Evolutionary conservation across 2,888 invertebrate species (phyloP).

Genomic region (Drosophila borealis): DNA sequence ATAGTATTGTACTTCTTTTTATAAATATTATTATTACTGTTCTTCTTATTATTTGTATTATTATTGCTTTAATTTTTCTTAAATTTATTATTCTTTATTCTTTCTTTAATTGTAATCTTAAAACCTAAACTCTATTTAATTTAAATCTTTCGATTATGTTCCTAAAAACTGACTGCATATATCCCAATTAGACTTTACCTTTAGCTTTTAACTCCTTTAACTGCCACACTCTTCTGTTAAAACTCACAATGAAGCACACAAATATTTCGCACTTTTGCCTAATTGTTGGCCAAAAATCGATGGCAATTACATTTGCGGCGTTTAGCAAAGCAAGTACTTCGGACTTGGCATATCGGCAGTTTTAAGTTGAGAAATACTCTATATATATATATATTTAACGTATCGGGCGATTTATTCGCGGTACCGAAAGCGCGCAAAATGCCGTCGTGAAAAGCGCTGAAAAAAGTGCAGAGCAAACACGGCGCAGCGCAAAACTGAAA

Average conservation of each 20-base stretch:
- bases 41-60: too few species aligned
- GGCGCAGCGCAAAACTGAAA: constrained; percentile 37
- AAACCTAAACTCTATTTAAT: too few species aligned
- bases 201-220: constrained; percentile 8
- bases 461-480: constrained; percentile 22
- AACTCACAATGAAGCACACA: constrained; percentile 13
- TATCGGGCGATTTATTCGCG: constrained; percentile 3
- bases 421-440: constrained; percentile 39
- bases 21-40: too few species aligned
- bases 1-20: too few species aligned
- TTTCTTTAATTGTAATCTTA: too few species aligned
- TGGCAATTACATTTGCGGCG: background rate
- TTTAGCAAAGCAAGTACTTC: background rate
- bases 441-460: constrained; percentile 65
- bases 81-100: too few species aligned
- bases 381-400: background rate
- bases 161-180: too few species aligned
- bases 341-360: constrained; percentile 17
- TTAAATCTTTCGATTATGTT: too few species aligned
- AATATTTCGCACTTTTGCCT: constrained; percentile 15
- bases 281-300: background rate
- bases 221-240: background rate
- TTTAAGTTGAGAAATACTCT: background rate
- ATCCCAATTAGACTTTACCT: constrained; percentile 4
- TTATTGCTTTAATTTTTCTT: too few species aligned